Conservation (phyloP, 2,888 invertebrate genomes). For the Stenchaetothrips biformis region DNA sequence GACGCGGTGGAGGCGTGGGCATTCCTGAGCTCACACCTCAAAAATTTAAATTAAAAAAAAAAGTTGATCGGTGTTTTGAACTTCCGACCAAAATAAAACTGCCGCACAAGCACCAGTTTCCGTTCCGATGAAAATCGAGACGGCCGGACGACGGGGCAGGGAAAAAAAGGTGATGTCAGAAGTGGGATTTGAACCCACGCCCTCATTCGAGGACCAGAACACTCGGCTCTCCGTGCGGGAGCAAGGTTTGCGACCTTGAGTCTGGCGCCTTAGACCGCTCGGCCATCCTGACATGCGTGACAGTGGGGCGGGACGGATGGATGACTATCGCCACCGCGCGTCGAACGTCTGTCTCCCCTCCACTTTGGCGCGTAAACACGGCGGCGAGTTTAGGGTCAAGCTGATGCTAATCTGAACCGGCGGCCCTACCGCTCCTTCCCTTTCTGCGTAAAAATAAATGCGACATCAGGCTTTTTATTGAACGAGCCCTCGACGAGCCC, state of each 20-base stretch:
- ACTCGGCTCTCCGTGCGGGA: not conserved
- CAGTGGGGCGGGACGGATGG: no score
- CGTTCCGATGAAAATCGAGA: no score
- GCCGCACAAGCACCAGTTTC: no score
- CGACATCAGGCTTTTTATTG: no score
- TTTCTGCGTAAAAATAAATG: not conserved
- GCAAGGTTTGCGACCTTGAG: not conserved
- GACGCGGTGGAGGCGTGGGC: no score
- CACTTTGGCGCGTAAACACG: not conserved
- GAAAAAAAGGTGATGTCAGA: not conserved
- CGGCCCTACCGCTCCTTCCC: not conserved
- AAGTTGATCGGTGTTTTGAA: no score
- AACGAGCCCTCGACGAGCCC: no score
- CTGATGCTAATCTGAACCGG: not conserved
- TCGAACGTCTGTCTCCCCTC: no score
- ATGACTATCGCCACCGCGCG: no score
- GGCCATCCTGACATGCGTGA: slow-evolving; percentile 66
- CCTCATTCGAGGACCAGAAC: not conserved
- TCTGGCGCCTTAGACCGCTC: slow-evolving; percentile 81
- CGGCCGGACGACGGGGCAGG: not conserved
- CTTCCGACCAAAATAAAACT: no score
- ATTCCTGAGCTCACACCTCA: no score
- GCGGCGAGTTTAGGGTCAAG: not conserved
- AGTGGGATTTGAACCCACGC: slow-evolving; percentile 1
- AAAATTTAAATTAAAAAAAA: no score